Evolutionary conservation across 1,140 invertebrate species (phyloP), one percentile per base, ranked within the genome.

Genomic region (Cotesia typhae): DNA sequence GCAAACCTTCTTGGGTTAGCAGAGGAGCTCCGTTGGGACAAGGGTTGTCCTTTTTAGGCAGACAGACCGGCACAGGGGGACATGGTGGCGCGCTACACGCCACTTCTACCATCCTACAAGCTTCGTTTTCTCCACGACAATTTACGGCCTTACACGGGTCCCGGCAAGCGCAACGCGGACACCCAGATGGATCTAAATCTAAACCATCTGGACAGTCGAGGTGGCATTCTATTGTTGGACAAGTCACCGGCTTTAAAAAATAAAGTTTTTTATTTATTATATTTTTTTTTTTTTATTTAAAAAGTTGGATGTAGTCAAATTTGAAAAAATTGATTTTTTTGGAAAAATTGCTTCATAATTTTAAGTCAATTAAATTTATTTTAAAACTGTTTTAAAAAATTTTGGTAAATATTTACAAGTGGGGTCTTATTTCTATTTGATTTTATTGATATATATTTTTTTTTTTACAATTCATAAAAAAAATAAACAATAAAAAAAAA

Each of bases 41-140:
- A 0, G 93, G 92, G 71, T 94, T 94, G 12, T 92, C 91, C n/a
- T 93, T 90, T 4, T 90, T 88, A 0, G 94, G 94, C 7, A 94
- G 84, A 80, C 94, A 96, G 51, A 94, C 91, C 0, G 93, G 92
- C 55, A 95, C 89, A 0, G 93, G 92, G 0, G 93, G 92, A 79
- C 94, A 95, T 0, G 91, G 90, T 0, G 89, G 88, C 5, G 86
- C 81, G 52, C 83, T 85, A 73, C 89, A 90, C 7, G 85, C 85
- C 0, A 90, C 87, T 68, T 89, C 84, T 0, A 90, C 87, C 80
- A 89, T 86, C 69, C 90, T 83, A 68, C 92, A 93, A 7, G 88
- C 89, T 75, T 94, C 93, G 72, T 92, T 92, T 59, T 91, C 89
- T 5, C 88, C 88, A 53, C 92, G 88, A 75, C 94, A 96, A 20